These are phyloP conservation scores for Pristiophorus japonicus DNA, from an alignment of 2,113 vertebrate species.

Conservation along the genomic window DNA sequence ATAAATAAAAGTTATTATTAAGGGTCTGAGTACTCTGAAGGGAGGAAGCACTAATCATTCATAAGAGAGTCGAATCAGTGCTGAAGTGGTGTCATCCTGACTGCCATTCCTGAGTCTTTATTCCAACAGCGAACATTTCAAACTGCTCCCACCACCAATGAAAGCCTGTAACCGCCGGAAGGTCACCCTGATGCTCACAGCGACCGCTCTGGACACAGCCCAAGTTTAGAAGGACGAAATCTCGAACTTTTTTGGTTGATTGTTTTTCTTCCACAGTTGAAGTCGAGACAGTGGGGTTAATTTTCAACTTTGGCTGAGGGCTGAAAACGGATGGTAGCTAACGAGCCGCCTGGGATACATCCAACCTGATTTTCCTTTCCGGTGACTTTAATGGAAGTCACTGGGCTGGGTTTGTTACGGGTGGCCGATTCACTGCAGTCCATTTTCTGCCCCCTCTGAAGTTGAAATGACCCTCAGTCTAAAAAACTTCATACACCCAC, in stretches of 20 bases:
- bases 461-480: not conserved
- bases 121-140: not conserved
- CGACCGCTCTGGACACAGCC: not conserved
- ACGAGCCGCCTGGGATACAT: not conserved
- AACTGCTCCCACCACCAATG: not conserved
- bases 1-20: too few species aligned
- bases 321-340: not conserved
- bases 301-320: not conserved
- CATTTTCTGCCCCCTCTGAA: not conserved
- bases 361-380: not conserved
- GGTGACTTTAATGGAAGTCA: not conserved
- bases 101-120: not conserved
- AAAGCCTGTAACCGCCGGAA: not conserved
- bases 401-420: too few species aligned
- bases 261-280: not conserved
- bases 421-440: not conserved
- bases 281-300: not conserved
- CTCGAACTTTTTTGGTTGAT: not conserved
- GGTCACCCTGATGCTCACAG: not conserved
- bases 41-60: not conserved
- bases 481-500: not conserved
- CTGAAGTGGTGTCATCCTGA: not conserved
- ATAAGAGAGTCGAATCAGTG: not conserved
- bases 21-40: not conserved
- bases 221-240: not conserved